Base-by-base conservation (phyloP, 2,113 vertebrate species). In the Trochalopteron elliotii region DNA sequence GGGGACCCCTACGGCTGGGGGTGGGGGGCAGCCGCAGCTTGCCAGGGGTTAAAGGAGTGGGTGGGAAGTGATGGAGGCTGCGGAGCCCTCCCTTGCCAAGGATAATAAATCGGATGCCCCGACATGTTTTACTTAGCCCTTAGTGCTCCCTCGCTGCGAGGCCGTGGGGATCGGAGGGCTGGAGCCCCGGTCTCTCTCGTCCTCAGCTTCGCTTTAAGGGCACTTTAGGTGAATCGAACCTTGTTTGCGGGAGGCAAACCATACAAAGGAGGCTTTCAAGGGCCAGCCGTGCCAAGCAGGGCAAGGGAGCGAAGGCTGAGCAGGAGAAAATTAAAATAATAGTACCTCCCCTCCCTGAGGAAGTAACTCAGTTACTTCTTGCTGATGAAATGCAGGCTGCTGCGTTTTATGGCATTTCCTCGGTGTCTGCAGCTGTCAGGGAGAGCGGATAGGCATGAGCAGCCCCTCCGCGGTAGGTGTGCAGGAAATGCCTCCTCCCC, bases 201-300 rank as follows among this genome's bases (percentile, higher is more conserved):
- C 55, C 79, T 64, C 90, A 33, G 69, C 88, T 74, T 69, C 23
- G 55, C 78, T 96, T 94, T 42, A 87, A 90, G 96, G 93, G 93
- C 96, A 96, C 64, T 93, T 97, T 97, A 94, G 97, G 97, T 98
- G 97, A 98, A 98, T 96, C 97, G 81, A 71, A 97, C 94, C 94
- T 97, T 97, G 97, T 96, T 83, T 95, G 90, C 87, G 37, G 31
- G 63, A 91, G 77, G 82, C 80, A 30, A 77, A 79, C 7, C 61
- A 14, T 75, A 98, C 97, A 98, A 98, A 97, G 96, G 83, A 75
- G 92, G 95, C 97, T 98, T 98, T 97, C 96, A 98, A 86, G 75
- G 55, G 30, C 79, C 61, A 75, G 82, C 64, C 82, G 5, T 75
- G 49, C 90, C 75, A 82, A 64, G 47, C 68, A 52, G 81, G 55